Evolutionary conservation across 2,888 invertebrate genomes (phyloP), one percentile per base, ranked within the genome.

Genomic region (Protonemura montana): DNA sequence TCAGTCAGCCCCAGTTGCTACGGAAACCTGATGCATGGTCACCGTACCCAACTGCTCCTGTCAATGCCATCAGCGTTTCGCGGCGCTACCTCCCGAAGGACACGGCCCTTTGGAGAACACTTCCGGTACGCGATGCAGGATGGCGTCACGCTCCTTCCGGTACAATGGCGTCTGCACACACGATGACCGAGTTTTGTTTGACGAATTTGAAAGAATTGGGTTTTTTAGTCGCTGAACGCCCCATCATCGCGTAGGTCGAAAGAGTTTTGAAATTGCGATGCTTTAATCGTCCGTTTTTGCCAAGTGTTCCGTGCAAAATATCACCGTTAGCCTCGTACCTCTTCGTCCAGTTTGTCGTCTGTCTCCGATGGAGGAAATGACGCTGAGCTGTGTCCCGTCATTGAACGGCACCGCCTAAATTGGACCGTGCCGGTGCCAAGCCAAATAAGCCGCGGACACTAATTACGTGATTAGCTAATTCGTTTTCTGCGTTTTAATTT

Each of bases 101-200:
- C 59, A 13, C 42, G 42, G 42, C 82, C 82, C 41, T 83, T n/a
- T 26, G 27, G 82, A 83, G 82, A 42, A 42, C n/a, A 83, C 82
- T 41, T 83, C 82, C 82, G 35, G 82, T 35, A 30, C 81, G 30
- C 30, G 28, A 41, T 41, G 41, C 25, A 3, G 41, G 26, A n/a
- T 27, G 35, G 26, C 78, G 28, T 41, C 3, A 0, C n/a, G 26
- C 82, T 83, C 82, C 42, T 83, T 83, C 82, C 82, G 82, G 41
- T 83, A 25, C 82, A 83, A 42, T 41, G 27, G 78, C 82, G 30
- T 27, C 26, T 10, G 35, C 35, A 26, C 82, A 83, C 82, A 41
- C 42, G 82, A 42, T 83, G 41, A 7, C 59, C 3, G 59, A 21
- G 7, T 10, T 59, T 59, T 59, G 13, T 41, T 41, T 13, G 59